A percentile compares a stretch with the other conserved stretches of the same genome.
These are phyloP conservation scores for Spicauda simplicius DNA, from an alignment of 2,888 invertebrate species.

Conservation along the genomic window DNA sequence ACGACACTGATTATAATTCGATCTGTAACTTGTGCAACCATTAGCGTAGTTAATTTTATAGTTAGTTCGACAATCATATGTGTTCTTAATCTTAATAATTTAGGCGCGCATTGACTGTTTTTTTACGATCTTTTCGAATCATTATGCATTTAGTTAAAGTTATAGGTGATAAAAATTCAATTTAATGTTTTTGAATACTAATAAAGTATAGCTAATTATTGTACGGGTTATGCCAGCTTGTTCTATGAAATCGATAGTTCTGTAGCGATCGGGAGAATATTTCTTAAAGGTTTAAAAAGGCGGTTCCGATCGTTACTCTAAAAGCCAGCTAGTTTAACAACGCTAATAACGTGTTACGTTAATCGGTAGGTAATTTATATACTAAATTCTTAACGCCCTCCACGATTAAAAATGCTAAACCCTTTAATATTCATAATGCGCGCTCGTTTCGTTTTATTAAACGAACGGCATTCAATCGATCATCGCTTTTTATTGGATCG, in stretches of 20 bases:
- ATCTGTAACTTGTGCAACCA: slow-evolving; percentile 18
- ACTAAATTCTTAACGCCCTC: slow-evolving; percentile 69
- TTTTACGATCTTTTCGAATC: slow-evolving; percentile 53
- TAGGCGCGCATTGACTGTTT: slow-evolving; percentile 50
- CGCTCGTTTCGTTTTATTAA: slow-evolving; percentile 49
- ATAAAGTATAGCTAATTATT: slow-evolving; percentile 62
- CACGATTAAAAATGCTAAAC: slow-evolving; percentile 64
- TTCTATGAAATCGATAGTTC: slow-evolving; percentile 61
- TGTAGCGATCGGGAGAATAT: slow-evolving; percentile 47
- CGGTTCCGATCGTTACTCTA: slow-evolving; percentile 37
- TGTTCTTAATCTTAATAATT: slow-evolving; percentile 62
- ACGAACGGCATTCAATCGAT: slow-evolving; percentile 70
- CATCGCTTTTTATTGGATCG: slow-evolving; percentile 66
- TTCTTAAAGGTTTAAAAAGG: slow-evolving; percentile 36
- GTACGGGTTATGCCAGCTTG: slow-evolving; percentile 50
- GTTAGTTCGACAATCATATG: slow-evolving; percentile 48
- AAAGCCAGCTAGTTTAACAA: slow-evolving; percentile 40
- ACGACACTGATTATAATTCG: slow-evolving; percentile 1
- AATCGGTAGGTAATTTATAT: slow-evolving; percentile 77
- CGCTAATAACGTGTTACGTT: slow-evolving; percentile 69
- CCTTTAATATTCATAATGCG: slow-evolving; percentile 59
- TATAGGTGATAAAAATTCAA: slow-evolving; percentile 65
- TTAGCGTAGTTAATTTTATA: slow-evolving; percentile 20
- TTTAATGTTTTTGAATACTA: slow-evolving; percentile 60
- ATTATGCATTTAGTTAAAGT: slow-evolving; percentile 60